Evolutionary conservation across 2,113 vertebrate genomes (phyloP), one percentile per base, ranked within the genome.

Genomic region (Microcebus ravelobensis): DNA sequence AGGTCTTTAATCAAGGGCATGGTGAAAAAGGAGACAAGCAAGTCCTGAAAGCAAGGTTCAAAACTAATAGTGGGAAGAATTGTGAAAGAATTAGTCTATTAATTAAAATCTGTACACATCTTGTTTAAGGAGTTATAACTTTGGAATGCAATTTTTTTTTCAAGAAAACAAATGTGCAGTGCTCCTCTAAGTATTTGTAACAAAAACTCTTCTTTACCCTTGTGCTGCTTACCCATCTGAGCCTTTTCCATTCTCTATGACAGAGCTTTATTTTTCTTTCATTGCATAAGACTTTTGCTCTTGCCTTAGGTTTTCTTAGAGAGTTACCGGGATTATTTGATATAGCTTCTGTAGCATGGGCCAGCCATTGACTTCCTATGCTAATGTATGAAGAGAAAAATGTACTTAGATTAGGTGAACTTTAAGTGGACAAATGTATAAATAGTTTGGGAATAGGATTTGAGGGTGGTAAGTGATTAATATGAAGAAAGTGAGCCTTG

Each of bases 131-230:
- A 79, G 18, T 48, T 68, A 13, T 17, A 82, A 77, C 50, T 92
- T 52, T 61, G 17, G 45, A 39, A 57, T 68, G 80, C 45, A 70
- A 57, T 48, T 92, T 86, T 93, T 85, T 94, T 48, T 96, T 77
- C 70, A 95, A 90, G 95, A 42, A 79, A 91, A 31, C 42, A 70
- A 17, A 14, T 21, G 13, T 65, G 29, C 6, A 34, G 8, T 93
- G 84, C 67, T 85, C 18, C n/a, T 74, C 65, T 18, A 61, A 90
- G 15, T 81, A 45, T 92, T 88, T 71, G 80, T 95, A 90, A 67
- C 79, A 87, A 96, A 97, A 94, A 59, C 57, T 93, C 50, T 93
- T 61, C 45, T 65, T 95, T 61, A 23, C 80, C 59, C 29, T 1
- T 59, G 76, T 50, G 57, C 80, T 94, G 74, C 74, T 29, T 48